Evolutionary conservation across 2,113 vertebrate species (phyloP).

Genomic region (Garra rufa): DNA sequence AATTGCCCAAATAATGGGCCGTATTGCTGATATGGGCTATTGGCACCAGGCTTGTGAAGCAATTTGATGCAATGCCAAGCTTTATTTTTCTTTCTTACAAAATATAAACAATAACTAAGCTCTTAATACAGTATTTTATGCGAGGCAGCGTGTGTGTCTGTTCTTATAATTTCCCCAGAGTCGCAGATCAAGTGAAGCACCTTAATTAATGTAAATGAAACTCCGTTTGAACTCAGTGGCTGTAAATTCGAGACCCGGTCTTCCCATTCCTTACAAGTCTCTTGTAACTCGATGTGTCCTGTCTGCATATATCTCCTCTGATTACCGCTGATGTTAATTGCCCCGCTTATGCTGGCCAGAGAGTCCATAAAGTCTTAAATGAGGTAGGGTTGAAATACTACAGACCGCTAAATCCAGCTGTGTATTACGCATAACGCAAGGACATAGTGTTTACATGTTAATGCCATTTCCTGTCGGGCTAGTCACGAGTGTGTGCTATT

Average conservation of each 20-base stretch:
- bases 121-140: not conserved
- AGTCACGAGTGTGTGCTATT: not conserved
- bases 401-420: not conserved
- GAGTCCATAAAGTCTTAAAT: not conserved
- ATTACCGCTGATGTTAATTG: constrained; percentile 16
- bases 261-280: not conserved
- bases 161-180: constrained; percentile 18
- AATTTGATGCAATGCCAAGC: not conserved
- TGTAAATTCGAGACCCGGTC: constrained; percentile 22
- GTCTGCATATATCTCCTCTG: constrained; percentile 13
- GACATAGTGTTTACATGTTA: constrained; percentile 11
- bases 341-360: not conserved
- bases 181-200: not conserved
- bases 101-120: not conserved
- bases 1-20: not conserved
- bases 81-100: not conserved
- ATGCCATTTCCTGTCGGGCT: not conserved
- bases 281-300: constrained; percentile 19
- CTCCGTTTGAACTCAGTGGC: constrained; percentile 32
- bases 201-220: constrained; percentile 39
- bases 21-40: not conserved
- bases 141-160: not conserved
- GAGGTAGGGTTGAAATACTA: constrained; percentile 2
- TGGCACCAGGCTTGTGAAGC: not conserved
- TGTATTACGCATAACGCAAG: not conserved